Evolutionary conservation across 2,113 vertebrate genomes (phyloP), one percentile per base, ranked within the genome.

Genomic region (Beaufortia kweichowensis): DNA sequence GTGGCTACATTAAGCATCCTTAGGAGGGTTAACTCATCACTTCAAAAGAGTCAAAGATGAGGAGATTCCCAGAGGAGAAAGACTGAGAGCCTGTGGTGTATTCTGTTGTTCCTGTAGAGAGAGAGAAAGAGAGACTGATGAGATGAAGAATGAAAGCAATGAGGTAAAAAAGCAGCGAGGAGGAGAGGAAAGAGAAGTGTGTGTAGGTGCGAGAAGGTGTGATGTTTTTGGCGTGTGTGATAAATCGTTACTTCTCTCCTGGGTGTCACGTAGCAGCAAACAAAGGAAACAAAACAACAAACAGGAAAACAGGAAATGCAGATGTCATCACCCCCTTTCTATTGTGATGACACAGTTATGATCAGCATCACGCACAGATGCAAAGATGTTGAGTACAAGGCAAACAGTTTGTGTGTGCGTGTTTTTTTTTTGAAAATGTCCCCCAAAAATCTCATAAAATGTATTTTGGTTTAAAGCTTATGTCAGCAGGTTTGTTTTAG

Each of bases 11-110:
- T 83, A 79, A 55, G 83, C 85, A 87, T 87, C 85, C 84, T 88
- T 85, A 83, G 74, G 84, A 90, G 90, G 89, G 90, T 91, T 91
- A 90, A 91, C 91, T 90, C 90, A 89, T 86, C 90, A 90, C 90
- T 92, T 93, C 90, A 92, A 91, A 92, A 86, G 87, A 89, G 85
- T 81, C 84, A 85, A 85, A 89, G 89, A 89, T 61, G 61, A 28
- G 83, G 81, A 89, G 87, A 89, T 86, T 87, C 86, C 78, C 88
- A 89, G 88, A 19, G 84, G 88, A 89, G 88, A 86, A 84, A 87
- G 83, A 74, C 83, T 87, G 85, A 82, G 75, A 81, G 84, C 87
- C 80, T 55, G 84, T 79, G 82, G 83, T 79, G 82, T 80, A 87
- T 83, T 86, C 85, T 88, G 86, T 87, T 86, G 88, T 84, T 85